These are phyloP conservation scores for Echinometra lucunter DNA, from an alignment of 53 echinoderm and acorn worm genomes.

Conservation along the genomic window DNA sequence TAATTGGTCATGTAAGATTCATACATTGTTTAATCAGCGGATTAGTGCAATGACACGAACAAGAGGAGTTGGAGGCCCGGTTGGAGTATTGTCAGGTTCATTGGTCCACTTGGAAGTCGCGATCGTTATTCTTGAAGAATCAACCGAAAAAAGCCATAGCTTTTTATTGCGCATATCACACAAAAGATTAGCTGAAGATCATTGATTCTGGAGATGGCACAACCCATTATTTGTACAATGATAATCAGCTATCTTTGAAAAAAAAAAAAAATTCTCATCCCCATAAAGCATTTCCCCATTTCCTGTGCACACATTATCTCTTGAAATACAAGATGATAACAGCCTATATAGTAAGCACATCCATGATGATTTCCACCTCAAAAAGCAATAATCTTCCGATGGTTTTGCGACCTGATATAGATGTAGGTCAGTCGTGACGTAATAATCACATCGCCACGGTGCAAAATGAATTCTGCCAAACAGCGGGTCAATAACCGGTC, in stretches of 20 bases:
- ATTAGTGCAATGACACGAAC: neutral
- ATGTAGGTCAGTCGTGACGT: constrained; percentile 55
- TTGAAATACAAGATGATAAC: neutral
- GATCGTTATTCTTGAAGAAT: too few species aligned
- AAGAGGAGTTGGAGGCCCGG: neutral
- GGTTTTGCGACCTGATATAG: neutral
- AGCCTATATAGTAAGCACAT: neutral
- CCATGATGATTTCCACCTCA: neutral
- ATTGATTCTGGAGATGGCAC: neutral
- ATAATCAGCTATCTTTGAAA: too few species aligned
- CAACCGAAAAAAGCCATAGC: too few species aligned
- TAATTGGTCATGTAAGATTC: too few species aligned
- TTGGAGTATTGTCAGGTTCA: neutral
- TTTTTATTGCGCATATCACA: neutral
- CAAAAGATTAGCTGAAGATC: neutral
- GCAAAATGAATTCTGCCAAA: neutral
- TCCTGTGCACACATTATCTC: neutral
- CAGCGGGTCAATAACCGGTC: constrained; percentile 46
- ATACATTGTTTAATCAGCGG: neutral
- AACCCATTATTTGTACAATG: too few species aligned
- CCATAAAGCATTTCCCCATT: neutral
- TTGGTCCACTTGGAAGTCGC: too few species aligned
- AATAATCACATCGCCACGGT: constrained; percentile 35
- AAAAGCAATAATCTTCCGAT: constrained; percentile 27
- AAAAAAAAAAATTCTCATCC: too few species aligned